These are phyloP conservation scores for Ianthella basta DNA, from an alignment of 37 sponge, comb jelly and placozoan genomes.

Conservation along the genomic window DNA sequence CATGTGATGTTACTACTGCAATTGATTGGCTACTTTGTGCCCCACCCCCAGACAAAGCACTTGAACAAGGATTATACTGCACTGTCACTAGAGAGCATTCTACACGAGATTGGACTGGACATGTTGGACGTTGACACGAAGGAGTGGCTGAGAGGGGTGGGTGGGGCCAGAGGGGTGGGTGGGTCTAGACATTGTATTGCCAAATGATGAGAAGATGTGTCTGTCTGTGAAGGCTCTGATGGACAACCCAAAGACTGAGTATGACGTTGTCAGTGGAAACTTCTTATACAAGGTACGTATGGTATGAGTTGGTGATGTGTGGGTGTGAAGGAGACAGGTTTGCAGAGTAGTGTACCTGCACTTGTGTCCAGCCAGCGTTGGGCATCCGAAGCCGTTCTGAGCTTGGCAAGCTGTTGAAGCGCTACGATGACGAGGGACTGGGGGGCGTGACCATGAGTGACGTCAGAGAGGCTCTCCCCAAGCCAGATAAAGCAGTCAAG, in stretches of 20 bases:
- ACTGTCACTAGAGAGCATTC: constrained; percentile 51
- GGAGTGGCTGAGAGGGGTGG: constrained; percentile 49
- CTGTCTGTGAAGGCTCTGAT: constrained; percentile 39
- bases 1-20: background rate
- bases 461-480: constrained; percentile 59
- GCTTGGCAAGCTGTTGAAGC: constrained; percentile 47
- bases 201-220: too few species aligned
- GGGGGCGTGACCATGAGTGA: constrained; percentile 67
- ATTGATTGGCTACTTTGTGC: background rate
- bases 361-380: constrained; percentile 49
- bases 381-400: constrained; percentile 57
- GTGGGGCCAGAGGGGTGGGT: too few species aligned
- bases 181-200: too few species aligned
- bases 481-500: constrained; percentile 62
- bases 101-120: constrained; percentile 9
- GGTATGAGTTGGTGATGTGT: constrained; percentile 1
- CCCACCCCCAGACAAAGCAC: constrained; percentile 39
- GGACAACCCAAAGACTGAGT: constrained; percentile 59
- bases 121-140: constrained; percentile 43
- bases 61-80: constrained; percentile 38
- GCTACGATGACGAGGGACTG: constrained; percentile 49
- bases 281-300: constrained; percentile 57
- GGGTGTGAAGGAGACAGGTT: too few species aligned
- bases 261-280: constrained; percentile 26
- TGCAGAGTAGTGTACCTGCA: too few species aligned